phyloP scores from a whole-genome alignment of 2,113 vertebrate genomes.

The Rhea pennata region DNA sequence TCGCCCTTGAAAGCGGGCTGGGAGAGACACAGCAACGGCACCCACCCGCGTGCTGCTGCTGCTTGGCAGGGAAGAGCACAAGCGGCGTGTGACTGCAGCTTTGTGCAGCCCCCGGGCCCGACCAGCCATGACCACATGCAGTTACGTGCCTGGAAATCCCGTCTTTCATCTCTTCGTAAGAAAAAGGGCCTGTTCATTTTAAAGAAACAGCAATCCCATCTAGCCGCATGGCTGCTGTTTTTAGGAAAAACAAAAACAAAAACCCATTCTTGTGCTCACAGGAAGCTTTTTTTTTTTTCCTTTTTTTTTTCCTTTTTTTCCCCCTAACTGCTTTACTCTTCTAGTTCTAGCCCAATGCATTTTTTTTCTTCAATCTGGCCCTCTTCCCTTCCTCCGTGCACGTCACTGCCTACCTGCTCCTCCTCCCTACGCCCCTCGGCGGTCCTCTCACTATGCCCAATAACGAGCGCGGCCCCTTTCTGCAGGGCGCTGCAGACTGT shows the following conservation, averaged over 20 bases:
- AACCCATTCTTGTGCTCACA: not conserved
- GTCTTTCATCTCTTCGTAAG: not conserved
- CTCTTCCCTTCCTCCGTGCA: not conserved
- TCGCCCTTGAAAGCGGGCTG: fast-evolving
- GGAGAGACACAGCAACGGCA: not conserved
- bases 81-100: fast-evolving
- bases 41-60: no score
- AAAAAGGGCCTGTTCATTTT: not conserved
- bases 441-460: fast-evolving
- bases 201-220: not conserved
- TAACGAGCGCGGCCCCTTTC: not conserved
- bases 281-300: not conserved
- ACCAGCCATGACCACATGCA: not conserved
- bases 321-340: not conserved
- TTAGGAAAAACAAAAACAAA: not conserved
- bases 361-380: not conserved
- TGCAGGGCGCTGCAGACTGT: not conserved
- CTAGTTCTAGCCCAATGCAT: not conserved
- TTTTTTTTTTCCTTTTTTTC: no score
- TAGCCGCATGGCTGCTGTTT: fast-evolving
- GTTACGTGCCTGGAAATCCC: not conserved
- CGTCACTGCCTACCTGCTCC: fast-evolving
- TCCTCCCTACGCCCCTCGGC: not conserved
- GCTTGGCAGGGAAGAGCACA: not conserved
- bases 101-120: not conserved